Evolutionary conservation across 2,797 vertebrate genomes (phyloP).

Genomic region (Enteromius treurensis): DNA sequence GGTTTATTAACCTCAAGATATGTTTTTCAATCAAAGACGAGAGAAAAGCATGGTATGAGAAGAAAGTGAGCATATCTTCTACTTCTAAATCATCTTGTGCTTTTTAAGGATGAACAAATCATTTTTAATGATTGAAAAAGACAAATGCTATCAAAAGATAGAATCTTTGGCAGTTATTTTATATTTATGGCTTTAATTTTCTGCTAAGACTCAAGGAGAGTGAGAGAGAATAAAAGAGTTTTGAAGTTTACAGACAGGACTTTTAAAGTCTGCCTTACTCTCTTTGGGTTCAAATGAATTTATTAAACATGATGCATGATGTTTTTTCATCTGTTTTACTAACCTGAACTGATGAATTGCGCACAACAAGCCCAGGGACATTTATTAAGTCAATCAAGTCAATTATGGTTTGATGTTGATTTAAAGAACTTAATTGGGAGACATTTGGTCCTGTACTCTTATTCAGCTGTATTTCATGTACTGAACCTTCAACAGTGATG

Average conservation of each 20-base stretch:
- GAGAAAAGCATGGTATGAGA: conserved; percentile 10
- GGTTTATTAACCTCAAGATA: conserved; percentile 34
- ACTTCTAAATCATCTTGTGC: conserved; percentile 36
- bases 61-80: conserved; percentile 22
- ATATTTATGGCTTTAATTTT: conserved; percentile 54
- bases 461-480: neutral
- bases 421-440: conserved; percentile 9
- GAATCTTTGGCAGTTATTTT: conserved; percentile 55
- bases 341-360: neutral
- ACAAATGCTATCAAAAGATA: conserved; percentile 53
- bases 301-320: neutral
- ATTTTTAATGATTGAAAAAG: conserved; percentile 51
- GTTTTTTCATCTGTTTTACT: neutral
- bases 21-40: conserved; percentile 43
- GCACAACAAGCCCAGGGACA: neutral
- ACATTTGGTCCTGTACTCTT: neutral
- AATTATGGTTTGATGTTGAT: conserved; percentile 4
- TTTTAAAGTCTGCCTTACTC: conserved; percentile 18
- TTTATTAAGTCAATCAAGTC: conserved; percentile 8
- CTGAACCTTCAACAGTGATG: neutral
- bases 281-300: neutral
- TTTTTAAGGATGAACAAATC: conserved; percentile 41
- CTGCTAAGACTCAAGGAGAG: conserved; percentile 48
- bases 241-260: conserved; percentile 10
- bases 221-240: conserved; percentile 41